Conservation (phyloP, 2,888 invertebrate genomes). For the Megastigmus dorsalis region DNA sequence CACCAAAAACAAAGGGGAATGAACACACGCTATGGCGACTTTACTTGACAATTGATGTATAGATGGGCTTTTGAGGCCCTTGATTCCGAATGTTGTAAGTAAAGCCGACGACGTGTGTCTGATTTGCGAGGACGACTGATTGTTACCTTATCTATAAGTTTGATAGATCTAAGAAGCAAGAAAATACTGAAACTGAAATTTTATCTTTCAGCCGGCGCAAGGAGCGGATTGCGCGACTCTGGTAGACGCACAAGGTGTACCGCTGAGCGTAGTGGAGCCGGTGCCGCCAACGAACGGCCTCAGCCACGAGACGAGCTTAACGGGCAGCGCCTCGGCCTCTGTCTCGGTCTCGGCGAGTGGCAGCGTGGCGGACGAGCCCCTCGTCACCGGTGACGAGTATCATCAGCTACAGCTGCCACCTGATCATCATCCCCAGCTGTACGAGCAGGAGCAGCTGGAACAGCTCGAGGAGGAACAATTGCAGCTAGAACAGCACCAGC, state of each 20-base stretch:
- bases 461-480: not conserved
- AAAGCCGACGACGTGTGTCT: too few species aligned
- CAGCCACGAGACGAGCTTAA: constrained; percentile 41
- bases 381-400: not conserved
- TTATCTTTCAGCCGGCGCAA: constrained; percentile 58
- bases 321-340: constrained; percentile 38
- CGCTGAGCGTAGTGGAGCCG: constrained; percentile 53
- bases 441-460: not conserved
- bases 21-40: too few species aligned
- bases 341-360: constrained; percentile 59
- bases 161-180: too few species aligned
- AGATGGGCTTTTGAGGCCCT: too few species aligned
- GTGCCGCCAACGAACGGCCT: constrained; percentile 51
- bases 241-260: constrained; percentile 60
- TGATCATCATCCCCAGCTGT: constrained; percentile 24
- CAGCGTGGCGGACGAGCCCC: constrained; percentile 62
- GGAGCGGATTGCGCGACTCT: constrained; percentile 62
- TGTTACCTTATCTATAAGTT: too few species aligned
- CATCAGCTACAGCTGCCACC: constrained; percentile 24
- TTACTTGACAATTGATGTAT: too few species aligned
- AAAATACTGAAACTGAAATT: not conserved
- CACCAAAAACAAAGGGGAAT: too few species aligned
- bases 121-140: too few species aligned
- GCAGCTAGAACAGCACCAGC: not conserved
- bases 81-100: too few species aligned